Evolutionary conservation across 2,797 vertebrate species (phyloP), one percentile per base, ranked within the genome.

Genomic region (Zalophus californianus): DNA sequence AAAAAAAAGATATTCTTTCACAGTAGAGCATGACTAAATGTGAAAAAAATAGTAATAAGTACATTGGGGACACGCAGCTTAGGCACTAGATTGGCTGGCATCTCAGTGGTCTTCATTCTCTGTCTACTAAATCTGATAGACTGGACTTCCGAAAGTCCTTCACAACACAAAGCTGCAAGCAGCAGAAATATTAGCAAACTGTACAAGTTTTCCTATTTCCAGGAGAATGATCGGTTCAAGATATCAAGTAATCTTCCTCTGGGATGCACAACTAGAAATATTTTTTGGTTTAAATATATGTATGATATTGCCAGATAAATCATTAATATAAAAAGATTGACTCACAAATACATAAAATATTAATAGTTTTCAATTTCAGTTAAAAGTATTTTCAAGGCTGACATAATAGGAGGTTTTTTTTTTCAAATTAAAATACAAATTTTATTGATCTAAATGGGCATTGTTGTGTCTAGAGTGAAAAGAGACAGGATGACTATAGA

Each of bases 21-120:
- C 85, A 84, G 48, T 35, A 77, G 86, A 92, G 1, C 5, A 68
- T 73, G 20, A 54, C 5, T 1, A 91, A 92, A 83, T 2, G 3
- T 62, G 94, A 93, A 93, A 96, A 5, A 16, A 92, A 94, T 68
- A 58, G 56, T 7, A 10, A 62, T 94, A 96, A n/a, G 86, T 54
- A 32, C 41, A 90, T 86, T 82, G 16, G 48, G 54, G 16, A n/a
- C 60, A 38, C 15, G 12, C 3, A 82, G 21, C 21, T 41, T 50
- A 64, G 25, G 29, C 11, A 66, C 7, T 23, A 79, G 11, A 50
- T 32, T 64, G 11, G 20, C 54, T 44, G 5, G n/a, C 3, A 41
- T 44, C 54, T 91, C 7, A 8, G 25, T 7, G 32, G 52, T 79
- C 66, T 64, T 89, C 20, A 90, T 32, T 91, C 21, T 70, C 27